These are phyloP conservation scores for Rhopalosiphum padi DNA, from an alignment of 1,140 invertebrate species.

Conservation along the genomic window DNA sequence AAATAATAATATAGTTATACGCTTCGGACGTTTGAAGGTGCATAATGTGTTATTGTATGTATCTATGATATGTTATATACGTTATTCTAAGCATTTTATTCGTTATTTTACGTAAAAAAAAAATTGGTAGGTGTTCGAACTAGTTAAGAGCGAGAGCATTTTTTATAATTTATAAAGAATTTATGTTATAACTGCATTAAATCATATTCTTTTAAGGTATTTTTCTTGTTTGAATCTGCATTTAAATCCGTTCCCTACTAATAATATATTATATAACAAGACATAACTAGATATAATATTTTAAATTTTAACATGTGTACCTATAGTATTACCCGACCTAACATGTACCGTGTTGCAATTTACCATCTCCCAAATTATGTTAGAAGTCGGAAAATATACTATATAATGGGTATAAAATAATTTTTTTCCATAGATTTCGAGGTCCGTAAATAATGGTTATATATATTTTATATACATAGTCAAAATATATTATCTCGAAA, in stretches of 20 bases:
- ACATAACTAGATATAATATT: neutral
- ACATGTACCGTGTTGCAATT: neutral
- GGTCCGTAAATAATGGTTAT: neutral
- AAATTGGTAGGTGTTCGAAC: neutral
- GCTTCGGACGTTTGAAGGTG: neutral
- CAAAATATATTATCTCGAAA: neutral
- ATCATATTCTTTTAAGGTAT: too few relatives aligned
- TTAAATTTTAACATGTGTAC: neutral
- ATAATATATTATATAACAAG: neutral
- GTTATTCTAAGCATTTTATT: too few relatives aligned
- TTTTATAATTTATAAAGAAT: too few relatives aligned
- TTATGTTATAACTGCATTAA: too few relatives aligned
- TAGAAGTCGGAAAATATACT: neutral
- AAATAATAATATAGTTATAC: neutral
- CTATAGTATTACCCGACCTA: neutral
- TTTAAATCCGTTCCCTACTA: too few relatives aligned
- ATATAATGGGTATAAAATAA: neutral
- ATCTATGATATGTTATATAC: too few relatives aligned
- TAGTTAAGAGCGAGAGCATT: neutral
- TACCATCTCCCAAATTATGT: neutral
- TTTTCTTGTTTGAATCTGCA: too few relatives aligned
- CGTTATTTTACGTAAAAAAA: neutral
- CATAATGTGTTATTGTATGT: neutral
- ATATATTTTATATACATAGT: neutral
- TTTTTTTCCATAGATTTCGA: neutral